A percentile compares a stretch with the other conserved stretches of the same genome.
phyloP scores from a whole-genome alignment of 2,797 vertebrate genomes.

The Cheirogaleus major region DNA sequence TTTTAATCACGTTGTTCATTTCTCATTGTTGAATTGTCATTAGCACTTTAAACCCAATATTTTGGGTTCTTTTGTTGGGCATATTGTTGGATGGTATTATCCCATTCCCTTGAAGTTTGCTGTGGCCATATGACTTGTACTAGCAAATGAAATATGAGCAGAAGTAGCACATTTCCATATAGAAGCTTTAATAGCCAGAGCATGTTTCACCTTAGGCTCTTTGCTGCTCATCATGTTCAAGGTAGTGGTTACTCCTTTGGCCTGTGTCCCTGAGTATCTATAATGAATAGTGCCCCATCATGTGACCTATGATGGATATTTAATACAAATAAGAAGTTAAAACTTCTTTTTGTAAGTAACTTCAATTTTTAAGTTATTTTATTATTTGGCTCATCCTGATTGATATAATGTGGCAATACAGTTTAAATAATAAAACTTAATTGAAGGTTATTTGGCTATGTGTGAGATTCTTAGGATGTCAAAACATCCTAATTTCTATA shows the following conservation, averaged over 20 bases:
- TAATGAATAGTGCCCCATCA: background rate
- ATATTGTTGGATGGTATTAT: background rate
- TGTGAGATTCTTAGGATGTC: background rate
- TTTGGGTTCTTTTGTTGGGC: background rate
- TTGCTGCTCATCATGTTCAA: background rate
- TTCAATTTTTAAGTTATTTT: background rate
- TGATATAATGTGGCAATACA: background rate
- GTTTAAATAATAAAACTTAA: background rate
- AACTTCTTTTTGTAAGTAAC: background rate
- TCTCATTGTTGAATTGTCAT: background rate
- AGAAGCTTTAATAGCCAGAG: background rate
- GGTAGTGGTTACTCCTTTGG: background rate
- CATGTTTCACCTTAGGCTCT: background rate
- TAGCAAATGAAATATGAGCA: background rate
- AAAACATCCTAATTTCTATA: background rate
- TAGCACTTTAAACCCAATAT: background rate
- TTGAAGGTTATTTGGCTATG: background rate
- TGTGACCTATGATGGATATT: background rate
- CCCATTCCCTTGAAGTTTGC: background rate
- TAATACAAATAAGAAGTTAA: background rate
- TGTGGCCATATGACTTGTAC: background rate
- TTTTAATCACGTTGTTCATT: background rate
- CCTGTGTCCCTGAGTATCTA: background rate
- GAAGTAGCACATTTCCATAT: background rate
- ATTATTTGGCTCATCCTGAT: background rate